These are phyloP conservation scores for Zygothrica quintamaculata DNA, from an alignment of 2,888 invertebrate species.

Conservation along the genomic window DNA sequence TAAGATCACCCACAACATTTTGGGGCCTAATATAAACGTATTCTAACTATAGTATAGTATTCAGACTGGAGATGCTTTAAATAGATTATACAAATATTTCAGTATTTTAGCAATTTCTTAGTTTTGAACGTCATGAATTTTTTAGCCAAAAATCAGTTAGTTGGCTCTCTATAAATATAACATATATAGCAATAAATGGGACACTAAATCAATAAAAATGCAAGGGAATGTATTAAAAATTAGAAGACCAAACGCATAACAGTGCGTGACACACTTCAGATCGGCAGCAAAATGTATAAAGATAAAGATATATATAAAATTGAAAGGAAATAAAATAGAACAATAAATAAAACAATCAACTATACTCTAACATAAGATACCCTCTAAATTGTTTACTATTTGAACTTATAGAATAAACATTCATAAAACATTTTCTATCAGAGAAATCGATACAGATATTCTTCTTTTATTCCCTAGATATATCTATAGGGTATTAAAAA, in stretches of 20 bases:
- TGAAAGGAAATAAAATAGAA: conserved; percentile 8
- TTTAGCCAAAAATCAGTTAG: conserved; percentile 29
- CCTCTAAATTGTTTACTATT: too few relatives aligned
- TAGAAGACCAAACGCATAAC: conserved; percentile 26
- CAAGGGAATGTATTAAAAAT: conserved; percentile 50
- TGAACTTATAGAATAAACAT: too few relatives aligned
- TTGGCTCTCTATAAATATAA: conserved; percentile 56
- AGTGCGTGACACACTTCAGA: conserved; percentile 70
- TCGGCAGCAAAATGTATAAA: conserved; percentile 2
- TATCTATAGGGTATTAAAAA: not conserved
- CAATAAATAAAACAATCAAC: conserved; percentile 2
- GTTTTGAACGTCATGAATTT: conserved; percentile 45
- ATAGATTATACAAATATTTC: conserved; percentile 30
- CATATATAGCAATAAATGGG: conserved; percentile 50
- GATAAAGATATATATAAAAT: conserved; percentile 1
- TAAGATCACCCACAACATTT: conserved; percentile 49
- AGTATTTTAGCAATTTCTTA: conserved; percentile 44
- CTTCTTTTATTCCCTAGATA: not conserved
- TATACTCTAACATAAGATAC: too few relatives aligned
- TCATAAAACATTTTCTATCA: too few relatives aligned
- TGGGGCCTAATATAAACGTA: conserved; percentile 50
- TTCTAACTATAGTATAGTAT: conserved; percentile 52
- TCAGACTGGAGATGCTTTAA: conserved; percentile 46
- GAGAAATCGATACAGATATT: not conserved
- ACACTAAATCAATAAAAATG: conserved; percentile 78